Evolutionary conservation across 2,113 vertebrate species (phyloP), one percentile per base, ranked within the genome.

Genomic region (Gadus macrocephalus): DNA sequence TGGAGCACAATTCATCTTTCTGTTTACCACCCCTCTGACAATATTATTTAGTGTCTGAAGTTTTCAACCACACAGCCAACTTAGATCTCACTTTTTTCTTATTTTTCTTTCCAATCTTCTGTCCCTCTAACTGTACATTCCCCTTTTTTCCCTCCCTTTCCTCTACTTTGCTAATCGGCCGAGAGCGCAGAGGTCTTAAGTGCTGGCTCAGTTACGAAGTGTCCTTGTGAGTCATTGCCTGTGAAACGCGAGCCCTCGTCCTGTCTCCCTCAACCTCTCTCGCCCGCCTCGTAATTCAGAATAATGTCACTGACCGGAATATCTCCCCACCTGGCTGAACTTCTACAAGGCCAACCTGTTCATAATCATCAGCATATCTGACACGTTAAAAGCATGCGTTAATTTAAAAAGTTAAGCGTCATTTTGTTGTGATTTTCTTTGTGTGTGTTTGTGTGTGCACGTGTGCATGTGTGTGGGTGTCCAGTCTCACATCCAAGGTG

Each of bases 151-250:
- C 8, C 9, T 49, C 12, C 12, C 12, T 49, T 49, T 49, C 9
- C 42, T 49, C 9, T 49, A 62, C 12, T 49, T 49, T 49, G 42
- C 42, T 49, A 12, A 9, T 49, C 9, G 42, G 42, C 8, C 42
- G 8, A 12, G 12, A 49, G 42, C 28, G 9, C 31, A 65, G 63
- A 35, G 28, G 27, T 64, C 63, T 65, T 42, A 65, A 65, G 38
- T 66, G 38, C 64, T 66, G 64, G n/a, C 64, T 66, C 64, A 53
- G 64, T 49, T 15, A 17, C 15, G 64, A 15, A 65, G 38, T 15
- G 64, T 66, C 42, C 64, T 66, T 66, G 38, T 20, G 42, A 53
- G 12, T 25, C 64, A 66, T 49, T 49, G 64, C 22, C 64, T 53
- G 19, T 53, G 64, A 66, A 66, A 66, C 64, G 19, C 15, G 38